Evolutionary conservation across 2,113 vertebrate species (phyloP).

Genomic region (Oreocharis arfaki): DNA sequence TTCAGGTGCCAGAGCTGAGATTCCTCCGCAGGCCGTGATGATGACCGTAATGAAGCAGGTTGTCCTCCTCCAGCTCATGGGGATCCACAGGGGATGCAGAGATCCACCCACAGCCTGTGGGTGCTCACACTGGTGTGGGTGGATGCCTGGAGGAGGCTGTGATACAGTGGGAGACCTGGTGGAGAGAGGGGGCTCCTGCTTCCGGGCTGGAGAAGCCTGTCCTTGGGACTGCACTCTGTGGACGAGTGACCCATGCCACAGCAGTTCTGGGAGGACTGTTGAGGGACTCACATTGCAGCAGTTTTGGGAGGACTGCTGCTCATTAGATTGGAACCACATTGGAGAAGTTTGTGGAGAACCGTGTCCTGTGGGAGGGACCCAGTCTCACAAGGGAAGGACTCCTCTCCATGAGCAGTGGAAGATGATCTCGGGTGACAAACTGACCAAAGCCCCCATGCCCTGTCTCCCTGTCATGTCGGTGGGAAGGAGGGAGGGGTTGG

Average conservation of each 20-base stretch:
- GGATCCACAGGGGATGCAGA: rapidly evolving
- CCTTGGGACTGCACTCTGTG: neutral
- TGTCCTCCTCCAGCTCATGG: neutral
- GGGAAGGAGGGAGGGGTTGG: neutral
- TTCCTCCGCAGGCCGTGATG: neutral
- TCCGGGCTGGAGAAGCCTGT: neutral
- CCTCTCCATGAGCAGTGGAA: neutral
- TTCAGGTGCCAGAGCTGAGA: rapidly evolving
- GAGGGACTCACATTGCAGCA: neutral
- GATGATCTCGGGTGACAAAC: rapidly evolving
- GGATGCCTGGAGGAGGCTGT: neutral
- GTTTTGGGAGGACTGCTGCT: neutral
- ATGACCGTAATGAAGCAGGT: neutral
- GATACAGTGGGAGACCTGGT: rapidly evolving
- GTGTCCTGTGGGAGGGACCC: neutral
- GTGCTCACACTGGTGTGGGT: rapidly evolving
- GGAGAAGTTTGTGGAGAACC: rapidly evolving
- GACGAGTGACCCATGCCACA: rapidly evolving
- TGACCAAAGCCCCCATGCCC: neutral
- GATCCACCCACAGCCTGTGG: rapidly evolving
- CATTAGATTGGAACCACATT: rapidly evolving
- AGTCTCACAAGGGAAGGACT: neutral
- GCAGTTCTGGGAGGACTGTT: neutral
- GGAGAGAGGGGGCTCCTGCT: neutral
- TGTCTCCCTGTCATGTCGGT: rapidly evolving